These are phyloP conservation scores for Cebus imitator DNA, from an alignment of 2,113 vertebrate species.

Conservation along the genomic window DNA sequence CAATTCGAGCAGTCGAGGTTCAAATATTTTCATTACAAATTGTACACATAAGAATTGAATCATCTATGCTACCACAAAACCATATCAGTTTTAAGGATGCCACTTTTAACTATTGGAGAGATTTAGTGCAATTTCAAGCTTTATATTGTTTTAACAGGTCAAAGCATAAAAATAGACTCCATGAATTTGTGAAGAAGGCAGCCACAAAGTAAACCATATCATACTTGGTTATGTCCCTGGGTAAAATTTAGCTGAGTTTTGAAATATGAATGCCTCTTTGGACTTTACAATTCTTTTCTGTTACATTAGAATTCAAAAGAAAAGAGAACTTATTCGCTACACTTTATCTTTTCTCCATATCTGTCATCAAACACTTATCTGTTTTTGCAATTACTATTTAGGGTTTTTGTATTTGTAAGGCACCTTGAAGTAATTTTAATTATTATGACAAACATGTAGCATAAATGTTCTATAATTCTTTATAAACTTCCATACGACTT, in stretches of 20 bases:
- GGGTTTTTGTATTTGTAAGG: background rate
- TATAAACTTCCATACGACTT: conserved; percentile 11
- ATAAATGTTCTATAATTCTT: conserved; percentile 21
- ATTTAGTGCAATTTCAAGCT: conserved; percentile 37
- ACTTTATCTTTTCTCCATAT: conserved; percentile 13
- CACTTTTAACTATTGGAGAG: conserved; percentile 10
- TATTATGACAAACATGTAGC: conserved; percentile 28
- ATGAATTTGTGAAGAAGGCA: conserved; percentile 28
- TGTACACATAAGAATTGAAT: background rate
- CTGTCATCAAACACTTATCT: conserved; percentile 31
- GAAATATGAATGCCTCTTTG: conserved; percentile 44
- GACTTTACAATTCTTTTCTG: conserved; percentile 49
- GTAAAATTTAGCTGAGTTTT: conserved; percentile 58
- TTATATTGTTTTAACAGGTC: conserved; percentile 37
- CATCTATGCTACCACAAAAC: background rate
- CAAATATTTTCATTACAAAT: conserved; percentile 23
- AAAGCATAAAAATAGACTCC: conserved; percentile 38
- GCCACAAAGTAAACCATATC: background rate
- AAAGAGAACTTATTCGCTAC: conserved; percentile 4
- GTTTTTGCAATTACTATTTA: conserved; percentile 48
- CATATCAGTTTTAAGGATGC: conserved; percentile 28
- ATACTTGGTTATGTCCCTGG: background rate
- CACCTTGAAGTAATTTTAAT: conserved; percentile 54
- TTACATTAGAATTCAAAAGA: conserved; percentile 46
- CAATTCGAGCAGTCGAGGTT: background rate